phyloP scores from a whole-genome alignment of 2,113 vertebrate species.

The Hemiscyllium ocellatum region DNA sequence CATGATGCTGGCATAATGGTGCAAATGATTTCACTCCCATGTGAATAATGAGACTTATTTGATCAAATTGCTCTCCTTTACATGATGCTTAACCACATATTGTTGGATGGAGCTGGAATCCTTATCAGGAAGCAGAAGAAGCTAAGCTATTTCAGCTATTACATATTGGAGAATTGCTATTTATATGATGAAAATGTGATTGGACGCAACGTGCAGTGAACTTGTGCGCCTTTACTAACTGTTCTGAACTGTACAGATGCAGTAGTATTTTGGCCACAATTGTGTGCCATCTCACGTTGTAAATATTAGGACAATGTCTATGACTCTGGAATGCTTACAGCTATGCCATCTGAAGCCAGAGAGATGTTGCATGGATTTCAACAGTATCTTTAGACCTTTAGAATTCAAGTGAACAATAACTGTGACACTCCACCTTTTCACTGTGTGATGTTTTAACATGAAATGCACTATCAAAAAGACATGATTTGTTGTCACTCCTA shows the following conservation, averaged over 20 bases:
- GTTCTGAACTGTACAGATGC: neutral
- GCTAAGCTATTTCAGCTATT: neutral
- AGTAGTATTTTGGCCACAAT: neutral
- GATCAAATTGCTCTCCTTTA: neutral
- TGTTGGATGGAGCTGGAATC: neutral
- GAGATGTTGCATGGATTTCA: constrained; percentile 9
- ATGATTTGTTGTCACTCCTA: neutral
- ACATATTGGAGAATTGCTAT: neutral
- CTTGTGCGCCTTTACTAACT: neutral
- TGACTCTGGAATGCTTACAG: constrained; percentile 23
- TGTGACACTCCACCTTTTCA: constrained; percentile 32
- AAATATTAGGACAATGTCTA: neutral
- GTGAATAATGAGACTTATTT: neutral
- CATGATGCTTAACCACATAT: neutral
- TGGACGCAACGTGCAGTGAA: neutral
- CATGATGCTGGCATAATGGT: neutral
- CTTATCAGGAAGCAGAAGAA: neutral
- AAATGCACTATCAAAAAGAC: neutral
- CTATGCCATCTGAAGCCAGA: neutral
- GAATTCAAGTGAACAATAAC: constrained; percentile 12
- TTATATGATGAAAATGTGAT: neutral
- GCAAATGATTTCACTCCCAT: constrained; percentile 5
- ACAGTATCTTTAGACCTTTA: neutral
- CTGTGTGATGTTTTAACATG: constrained; percentile 7
- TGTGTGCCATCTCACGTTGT: neutral